Evolutionary conservation across 2,888 invertebrate genomes (phyloP).

Genomic region (Andricus quercusramuli): DNA sequence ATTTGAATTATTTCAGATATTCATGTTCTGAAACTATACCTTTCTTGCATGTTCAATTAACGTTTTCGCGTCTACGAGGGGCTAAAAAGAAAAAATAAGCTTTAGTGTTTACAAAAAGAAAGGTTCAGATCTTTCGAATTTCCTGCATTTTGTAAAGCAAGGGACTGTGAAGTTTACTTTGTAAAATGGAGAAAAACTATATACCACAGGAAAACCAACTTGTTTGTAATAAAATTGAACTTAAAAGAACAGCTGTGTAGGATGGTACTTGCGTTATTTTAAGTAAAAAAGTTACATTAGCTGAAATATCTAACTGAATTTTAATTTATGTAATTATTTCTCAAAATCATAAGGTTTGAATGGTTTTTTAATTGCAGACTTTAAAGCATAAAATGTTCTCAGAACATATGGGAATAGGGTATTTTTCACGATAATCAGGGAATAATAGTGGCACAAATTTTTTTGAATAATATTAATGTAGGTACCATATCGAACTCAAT

Average conservation of each 20-base stretch:
- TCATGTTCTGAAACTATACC: not conserved
- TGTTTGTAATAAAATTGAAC: not conserved
- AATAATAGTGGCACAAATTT: too few relatives aligned
- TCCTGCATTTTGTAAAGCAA: not conserved
- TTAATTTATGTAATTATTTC: not conserved
- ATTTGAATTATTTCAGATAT: not conserved
- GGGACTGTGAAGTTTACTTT: conserved; percentile 11
- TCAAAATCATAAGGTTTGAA: not conserved
- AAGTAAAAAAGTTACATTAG: not conserved
- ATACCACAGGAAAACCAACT: not conserved
- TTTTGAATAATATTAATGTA: too few relatives aligned
- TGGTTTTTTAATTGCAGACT: not conserved
- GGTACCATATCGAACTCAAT: too few relatives aligned
- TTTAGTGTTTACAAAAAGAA: not conserved
- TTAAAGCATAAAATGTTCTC: too few relatives aligned
- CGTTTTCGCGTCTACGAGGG: not conserved
- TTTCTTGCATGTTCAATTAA: not conserved
- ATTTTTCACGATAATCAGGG: too few relatives aligned
- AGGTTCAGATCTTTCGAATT: not conserved
- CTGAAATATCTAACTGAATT: not conserved
- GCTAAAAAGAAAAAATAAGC: not conserved
- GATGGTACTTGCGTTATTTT: not conserved
- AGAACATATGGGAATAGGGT: too few relatives aligned
- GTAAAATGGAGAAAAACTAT: not conserved
- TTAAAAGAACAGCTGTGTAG: not conserved